phyloP scores from a whole-genome alignment of 1,140 invertebrate species.

The Drosophila littoralis region DNA sequence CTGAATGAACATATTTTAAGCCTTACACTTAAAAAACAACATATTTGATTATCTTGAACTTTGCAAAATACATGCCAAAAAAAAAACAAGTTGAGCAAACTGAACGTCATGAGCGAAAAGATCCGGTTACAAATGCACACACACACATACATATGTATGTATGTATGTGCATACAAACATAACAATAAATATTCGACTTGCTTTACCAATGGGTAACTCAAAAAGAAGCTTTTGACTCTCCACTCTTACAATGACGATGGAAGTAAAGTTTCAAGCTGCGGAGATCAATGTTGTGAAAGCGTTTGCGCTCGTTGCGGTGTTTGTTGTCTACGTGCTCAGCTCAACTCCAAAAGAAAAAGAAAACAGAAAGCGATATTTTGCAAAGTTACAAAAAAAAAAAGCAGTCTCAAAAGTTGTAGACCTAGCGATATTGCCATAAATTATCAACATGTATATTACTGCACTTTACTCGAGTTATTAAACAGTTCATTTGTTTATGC shows the following conservation, averaged over 20 bases:
- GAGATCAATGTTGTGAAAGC: constrained; percentile 53
- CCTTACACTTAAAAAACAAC: too few species aligned
- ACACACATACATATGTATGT: neutral
- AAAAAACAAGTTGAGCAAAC: constrained; percentile 10
- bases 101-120: constrained; percentile 44
- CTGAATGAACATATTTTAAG: too few species aligned
- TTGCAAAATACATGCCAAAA: neutral
- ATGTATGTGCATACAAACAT: neutral
- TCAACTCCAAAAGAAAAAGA: constrained; percentile 16
- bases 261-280: constrained; percentile 32
- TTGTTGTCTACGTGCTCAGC: constrained; percentile 29
- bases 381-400: neutral
- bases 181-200: constrained; percentile 20
- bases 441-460: neutral
- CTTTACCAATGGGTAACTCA: constrained; percentile 11
- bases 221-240: constrained; percentile 33
- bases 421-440: neutral
- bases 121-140: constrained; percentile 37
- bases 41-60: too few species aligned
- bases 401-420: neutral
- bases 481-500: neutral
- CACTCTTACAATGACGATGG: constrained; percentile 40
- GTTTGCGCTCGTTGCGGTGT: constrained; percentile 31
- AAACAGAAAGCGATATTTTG: constrained; percentile 35
- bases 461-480: neutral